Conservation (phyloP, 2,888 invertebrate genomes). For the Chrysodeixis includens region DNA sequence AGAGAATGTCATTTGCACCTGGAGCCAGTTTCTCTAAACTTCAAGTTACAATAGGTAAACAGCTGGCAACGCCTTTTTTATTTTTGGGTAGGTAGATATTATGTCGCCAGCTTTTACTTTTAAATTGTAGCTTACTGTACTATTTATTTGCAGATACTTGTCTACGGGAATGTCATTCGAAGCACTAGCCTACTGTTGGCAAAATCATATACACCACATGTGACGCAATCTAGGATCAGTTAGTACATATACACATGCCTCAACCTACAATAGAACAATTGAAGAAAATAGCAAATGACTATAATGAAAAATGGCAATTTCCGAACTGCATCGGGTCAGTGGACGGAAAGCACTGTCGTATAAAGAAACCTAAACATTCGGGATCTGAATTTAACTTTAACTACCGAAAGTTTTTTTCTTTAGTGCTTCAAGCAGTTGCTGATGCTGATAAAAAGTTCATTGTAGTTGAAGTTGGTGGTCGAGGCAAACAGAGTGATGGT, state of each 20-base stretch:
- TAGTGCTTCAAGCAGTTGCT: conserved; percentile 41
- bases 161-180: no score
- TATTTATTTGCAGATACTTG: no score
- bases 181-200: no score
- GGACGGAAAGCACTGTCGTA: conserved; percentile 39
- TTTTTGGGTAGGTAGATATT: no score
- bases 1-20: no score
- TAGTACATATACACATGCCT: conserved; percentile 21
- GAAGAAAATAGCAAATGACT: conserved; percentile 25
- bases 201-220: not conserved
- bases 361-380: conserved; percentile 33
- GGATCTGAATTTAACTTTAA: no score
- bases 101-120: no score
- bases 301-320: conserved; percentile 37
- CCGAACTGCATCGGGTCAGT: conserved; percentile 36
- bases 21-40: no score
- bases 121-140: no score
- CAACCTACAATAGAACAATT: conserved; percentile 25
- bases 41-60: no score
- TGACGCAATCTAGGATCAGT: conserved; percentile 28
- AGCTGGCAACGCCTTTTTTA: no score
- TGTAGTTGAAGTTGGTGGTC: conserved; percentile 42
- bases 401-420: no score
- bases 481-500: conserved; percentile 47
- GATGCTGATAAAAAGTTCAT: conserved; percentile 45